Evolutionary conservation across 2,888 invertebrate genomes (phyloP), one percentile per base, ranked within the genome.

Genomic region (Himalopsyche kuldschensis): DNA sequence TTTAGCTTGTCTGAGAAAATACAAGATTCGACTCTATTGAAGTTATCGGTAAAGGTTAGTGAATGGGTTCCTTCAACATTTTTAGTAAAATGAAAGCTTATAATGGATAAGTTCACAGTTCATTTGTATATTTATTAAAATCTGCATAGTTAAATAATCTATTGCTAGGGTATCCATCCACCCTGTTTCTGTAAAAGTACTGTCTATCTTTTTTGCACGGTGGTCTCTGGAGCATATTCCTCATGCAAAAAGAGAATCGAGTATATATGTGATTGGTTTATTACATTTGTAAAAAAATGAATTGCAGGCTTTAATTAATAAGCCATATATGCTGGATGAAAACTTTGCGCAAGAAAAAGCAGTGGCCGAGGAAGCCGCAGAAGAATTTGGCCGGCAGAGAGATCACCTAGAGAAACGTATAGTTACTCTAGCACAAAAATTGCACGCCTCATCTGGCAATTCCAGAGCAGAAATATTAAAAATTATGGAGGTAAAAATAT

Each of bases 351-450:
- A 94, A 2, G 93, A 93, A 79, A 94, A 94, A 31, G 91, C 93
- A 10, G 94, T 94, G 5, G 95, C 96, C 85, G 92, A 93, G n/a
- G 94, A 95, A 86, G 94, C 95, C 0, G 94, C 94, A 30, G 93
- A 93, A 30, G 96, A 96, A 89, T 95, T 96, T 88, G 92, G 95
- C 86, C 92, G 96, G 0, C 97, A 98, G 88, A 92, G 97, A 48
- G 95, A 95, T 86, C 96, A 97, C 88, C 92, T 98, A 41, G 97
- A 97, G 87, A 93, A 91, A 86, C 92, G 92, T 87, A 89, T 92
- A 55, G 90, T 90, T 0, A 88, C 87, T 1, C 88, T 91, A 27
- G 90, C 89, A 85, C 84, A 87, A 30, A 91, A 91, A 87, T 88
- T 91, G 6, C 86, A 88, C 1, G 90, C 90, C 85, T 89, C 90